phyloP scores from a whole-genome alignment of 2,113 vertebrate genomes.

The Kryptolebias marmoratus region DNA sequence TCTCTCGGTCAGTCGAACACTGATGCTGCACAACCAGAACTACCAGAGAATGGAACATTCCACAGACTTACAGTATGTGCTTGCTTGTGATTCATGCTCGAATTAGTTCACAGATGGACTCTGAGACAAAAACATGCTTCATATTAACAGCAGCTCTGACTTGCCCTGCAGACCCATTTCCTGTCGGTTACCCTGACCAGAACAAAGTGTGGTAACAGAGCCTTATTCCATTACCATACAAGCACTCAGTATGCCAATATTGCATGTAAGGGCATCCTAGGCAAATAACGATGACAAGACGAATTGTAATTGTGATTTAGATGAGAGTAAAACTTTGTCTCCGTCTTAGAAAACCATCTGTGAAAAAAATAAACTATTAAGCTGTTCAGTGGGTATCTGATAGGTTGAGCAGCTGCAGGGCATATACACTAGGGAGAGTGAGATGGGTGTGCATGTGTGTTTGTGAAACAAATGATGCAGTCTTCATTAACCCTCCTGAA shows the following conservation, averaged over 20 bases:
- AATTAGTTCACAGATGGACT: slow-evolving; percentile 51
- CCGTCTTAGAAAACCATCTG: no score
- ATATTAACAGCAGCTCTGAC: slow-evolving; percentile 54
- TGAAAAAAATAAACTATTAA: no score
- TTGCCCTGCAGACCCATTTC: slow-evolving; percentile 42
- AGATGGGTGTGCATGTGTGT: no score
- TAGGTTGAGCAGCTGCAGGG: no score
- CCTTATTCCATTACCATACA: neutral
- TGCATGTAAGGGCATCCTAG: slow-evolving; percentile 5
- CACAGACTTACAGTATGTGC: slow-evolving; percentile 23
- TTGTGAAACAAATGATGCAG: no score
- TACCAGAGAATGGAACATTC: slow-evolving; percentile 48
- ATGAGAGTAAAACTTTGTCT: no score
- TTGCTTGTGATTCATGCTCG: slow-evolving; percentile 48
- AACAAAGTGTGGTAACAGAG: slow-evolving; percentile 6
- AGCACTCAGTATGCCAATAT: neutral
- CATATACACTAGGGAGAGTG: no score
- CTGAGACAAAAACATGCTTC: slow-evolving; percentile 54
- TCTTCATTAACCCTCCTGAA: no score
- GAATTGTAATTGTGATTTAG: neutral
- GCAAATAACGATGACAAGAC: neutral
- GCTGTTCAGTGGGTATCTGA: no score
- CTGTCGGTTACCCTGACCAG: slow-evolving; percentile 36
- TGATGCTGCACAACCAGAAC: slow-evolving; percentile 25
- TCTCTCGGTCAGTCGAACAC: slow-evolving; percentile 35